phyloP scores from a whole-genome alignment of 1,140 invertebrate genomes.

The Cydia strobilella region DNA sequence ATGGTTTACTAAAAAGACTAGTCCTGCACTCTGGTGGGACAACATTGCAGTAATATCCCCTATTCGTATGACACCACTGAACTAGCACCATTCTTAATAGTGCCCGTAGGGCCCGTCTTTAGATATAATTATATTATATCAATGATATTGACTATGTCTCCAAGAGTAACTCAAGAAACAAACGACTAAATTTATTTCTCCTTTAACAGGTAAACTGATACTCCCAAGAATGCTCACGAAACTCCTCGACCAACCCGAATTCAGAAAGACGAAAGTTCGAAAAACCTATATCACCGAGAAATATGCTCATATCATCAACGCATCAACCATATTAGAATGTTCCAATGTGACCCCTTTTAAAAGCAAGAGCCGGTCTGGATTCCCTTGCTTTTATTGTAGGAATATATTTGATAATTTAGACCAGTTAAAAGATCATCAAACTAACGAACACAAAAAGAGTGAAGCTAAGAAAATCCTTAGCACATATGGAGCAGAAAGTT shows the following conservation, averaged over 20 bases:
- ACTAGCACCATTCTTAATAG: no score
- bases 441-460: constrained; percentile 47
- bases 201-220: constrained; percentile 53
- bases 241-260: constrained; percentile 47
- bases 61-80: no score
- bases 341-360: constrained; percentile 65
- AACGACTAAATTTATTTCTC: background rate
- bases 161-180: no score
- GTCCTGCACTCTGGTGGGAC: no score
- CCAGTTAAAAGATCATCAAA: constrained; percentile 51
- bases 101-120: no score
- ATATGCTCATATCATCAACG: constrained; percentile 57
- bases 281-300: constrained; percentile 56
- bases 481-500: constrained; percentile 56
- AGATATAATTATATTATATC: no score
- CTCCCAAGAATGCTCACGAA: constrained; percentile 51
- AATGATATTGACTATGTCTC: no score
- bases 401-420: constrained; percentile 56
- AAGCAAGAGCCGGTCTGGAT: constrained; percentile 58
- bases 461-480: constrained; percentile 54
- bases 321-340: constrained; percentile 51
- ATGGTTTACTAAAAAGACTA: no score
- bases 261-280: background rate
- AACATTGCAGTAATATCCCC: no score
- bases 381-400: constrained; percentile 70